Base-by-base conservation (phyloP, 1,140 invertebrate species). In the Drosophila bocki region DNA sequence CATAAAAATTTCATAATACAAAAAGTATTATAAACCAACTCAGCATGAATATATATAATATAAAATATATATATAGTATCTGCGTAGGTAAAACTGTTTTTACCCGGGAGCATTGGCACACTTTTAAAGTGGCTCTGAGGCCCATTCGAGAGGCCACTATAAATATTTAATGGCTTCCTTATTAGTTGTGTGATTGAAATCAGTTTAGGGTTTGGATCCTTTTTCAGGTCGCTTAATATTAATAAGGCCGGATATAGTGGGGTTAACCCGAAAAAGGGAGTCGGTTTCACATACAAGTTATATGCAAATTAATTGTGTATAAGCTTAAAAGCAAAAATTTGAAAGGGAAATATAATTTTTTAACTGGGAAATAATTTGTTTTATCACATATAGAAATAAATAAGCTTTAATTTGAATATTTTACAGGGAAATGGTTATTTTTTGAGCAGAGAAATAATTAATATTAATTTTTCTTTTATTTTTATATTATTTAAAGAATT, bases 1-100 rank as follows among this genome's bases (percentile, higher is more conserved):
- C 67, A 72, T 59, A 71, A 72, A 35, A 59, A 71, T 72, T 71
- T 71, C 53, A 72, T 72, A 72, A 35, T 50, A 11, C 69, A 72
- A 26, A 57, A 47, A 51, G 42, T 68, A 47, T 67, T 22, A 35
- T 17, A 15, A 22, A 51, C 7, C 17, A 22, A 22, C 15, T 15
- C 32, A 35, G 51, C 12, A 5, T 8, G 32, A 17, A 56, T 37
- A 11, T 32, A 56, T 32, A 35, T 37, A 39, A 32, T 41, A 33
- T 67, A 15, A 13, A 32, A 9, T 33, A 7, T 32, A 29, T 29
- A 57, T 26, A 17, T 6, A 45, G 17, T 19, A 19, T 19, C 8
- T 9, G 11, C 17, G n/a, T 41, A 39, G 35, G 54, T 39, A 37
- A 13, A 44, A 1, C 3, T 9, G 8, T 7, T 44, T 44, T 22